Evolutionary conservation across 2,113 vertebrate genomes (phyloP).

Genomic region (Illadopsis cleaveri): DNA sequence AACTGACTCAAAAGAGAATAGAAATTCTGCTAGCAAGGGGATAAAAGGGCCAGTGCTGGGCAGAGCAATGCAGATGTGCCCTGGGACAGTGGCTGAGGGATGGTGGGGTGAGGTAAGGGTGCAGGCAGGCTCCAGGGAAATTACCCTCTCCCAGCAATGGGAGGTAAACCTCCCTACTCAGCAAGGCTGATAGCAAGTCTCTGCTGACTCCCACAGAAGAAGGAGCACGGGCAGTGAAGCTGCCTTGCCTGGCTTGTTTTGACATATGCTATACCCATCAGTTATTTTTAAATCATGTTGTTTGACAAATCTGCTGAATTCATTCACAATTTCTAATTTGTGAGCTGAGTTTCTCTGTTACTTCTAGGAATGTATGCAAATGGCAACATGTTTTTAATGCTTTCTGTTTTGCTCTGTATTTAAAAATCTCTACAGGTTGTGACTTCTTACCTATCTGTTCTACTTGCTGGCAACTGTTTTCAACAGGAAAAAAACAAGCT

Average conservation of each 20-base stretch:
- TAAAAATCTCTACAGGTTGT: conserved; percentile 45
- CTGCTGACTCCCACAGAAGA: neutral
- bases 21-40: neutral
- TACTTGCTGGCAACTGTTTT: conserved; percentile 49
- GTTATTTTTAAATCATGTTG: neutral
- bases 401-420: conserved; percentile 53
- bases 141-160: accelerated
- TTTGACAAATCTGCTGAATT: conserved; percentile 19
- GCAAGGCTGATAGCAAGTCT: neutral
- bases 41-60: neutral
- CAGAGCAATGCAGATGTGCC: neutral
- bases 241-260: conserved; percentile 13
- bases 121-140: neutral
- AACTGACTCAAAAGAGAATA: neutral
- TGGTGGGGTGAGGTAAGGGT: neutral
- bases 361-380: conserved; percentile 12
- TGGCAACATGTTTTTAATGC: neutral
- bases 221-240: conserved; percentile 15
- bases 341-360: neutral
- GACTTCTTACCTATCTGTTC: conserved; percentile 58
- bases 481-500: conserved; percentile 54
- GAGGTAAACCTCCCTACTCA: neutral
- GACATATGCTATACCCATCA: conserved; percentile 23
- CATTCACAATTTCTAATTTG: conserved; percentile 27
- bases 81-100: neutral